phyloP scores from a whole-genome alignment of 2,113 vertebrate species.

The Meles meles region DNA sequence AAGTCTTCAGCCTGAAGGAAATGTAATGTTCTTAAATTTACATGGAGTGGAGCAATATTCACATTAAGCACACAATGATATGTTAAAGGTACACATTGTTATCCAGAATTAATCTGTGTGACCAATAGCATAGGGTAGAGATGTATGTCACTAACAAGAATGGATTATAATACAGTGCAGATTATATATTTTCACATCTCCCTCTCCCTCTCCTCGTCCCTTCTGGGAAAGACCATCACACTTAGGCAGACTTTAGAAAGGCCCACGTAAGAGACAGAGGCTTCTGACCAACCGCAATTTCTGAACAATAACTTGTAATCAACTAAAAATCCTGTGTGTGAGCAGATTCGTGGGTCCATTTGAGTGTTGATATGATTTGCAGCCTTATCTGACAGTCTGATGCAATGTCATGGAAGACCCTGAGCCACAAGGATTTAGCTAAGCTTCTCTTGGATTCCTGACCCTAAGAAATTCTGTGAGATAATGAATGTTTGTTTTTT shows the following conservation, averaged over 20 bases:
- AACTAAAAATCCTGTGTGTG: background rate
- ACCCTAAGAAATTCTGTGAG: background rate
- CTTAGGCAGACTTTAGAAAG: background rate
- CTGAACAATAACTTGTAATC: background rate
- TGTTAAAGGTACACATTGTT: background rate
- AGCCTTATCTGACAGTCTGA: background rate
- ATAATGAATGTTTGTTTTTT: background rate
- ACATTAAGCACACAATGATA: background rate
- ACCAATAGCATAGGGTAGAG: background rate
- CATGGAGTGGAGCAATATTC: background rate
- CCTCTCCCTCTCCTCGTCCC: rapidly evolving
- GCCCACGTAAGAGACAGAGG: background rate
- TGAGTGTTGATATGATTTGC: background rate
- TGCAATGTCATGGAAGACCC: background rate
- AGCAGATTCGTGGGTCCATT: background rate
- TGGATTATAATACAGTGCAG: background rate
- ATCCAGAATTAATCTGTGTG: background rate
- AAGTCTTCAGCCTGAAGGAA: background rate
- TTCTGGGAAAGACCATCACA: background rate
- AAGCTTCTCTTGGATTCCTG: background rate
- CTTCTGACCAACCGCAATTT: background rate
- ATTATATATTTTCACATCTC: background rate
- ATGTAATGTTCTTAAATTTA: background rate
- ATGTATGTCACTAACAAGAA: background rate
- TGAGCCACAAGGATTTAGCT: background rate